A percentile compares a stretch with the other conserved stretches of the same genome.
Conservation (phyloP, 1,140 invertebrate species). For the Heliothis virescens region DNA sequence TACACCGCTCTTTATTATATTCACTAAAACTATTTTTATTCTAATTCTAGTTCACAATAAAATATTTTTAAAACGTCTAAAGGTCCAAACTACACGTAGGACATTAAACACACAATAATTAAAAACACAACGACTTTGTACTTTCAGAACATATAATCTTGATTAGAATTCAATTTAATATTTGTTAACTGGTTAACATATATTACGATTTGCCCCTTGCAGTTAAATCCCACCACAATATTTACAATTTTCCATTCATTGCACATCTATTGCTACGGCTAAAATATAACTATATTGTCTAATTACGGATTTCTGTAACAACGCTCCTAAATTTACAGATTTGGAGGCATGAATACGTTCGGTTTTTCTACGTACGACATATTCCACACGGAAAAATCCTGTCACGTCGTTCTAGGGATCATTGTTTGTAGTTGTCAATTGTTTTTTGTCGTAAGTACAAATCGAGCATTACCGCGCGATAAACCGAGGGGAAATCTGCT, state of each 20-base stretch:
- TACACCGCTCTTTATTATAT: neutral
- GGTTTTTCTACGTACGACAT: too few species aligned
- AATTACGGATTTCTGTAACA: too few species aligned
- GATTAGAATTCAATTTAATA: neutral
- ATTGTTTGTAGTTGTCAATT: too few species aligned
- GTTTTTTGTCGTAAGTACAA: too few species aligned
- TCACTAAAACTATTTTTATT: slow-evolving; percentile 36
- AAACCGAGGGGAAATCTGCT: too few species aligned
- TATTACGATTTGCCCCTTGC: neutral
- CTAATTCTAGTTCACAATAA: slow-evolving; percentile 2
- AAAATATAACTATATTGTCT: neutral
- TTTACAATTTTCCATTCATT: neutral
- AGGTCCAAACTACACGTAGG: neutral
- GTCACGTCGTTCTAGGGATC: too few species aligned
- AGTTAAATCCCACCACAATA: neutral
- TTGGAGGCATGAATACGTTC: too few species aligned
- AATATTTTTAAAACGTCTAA: slow-evolving; percentile 4
- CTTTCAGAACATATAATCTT: slow-evolving; percentile 8
- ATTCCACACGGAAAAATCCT: too few species aligned
- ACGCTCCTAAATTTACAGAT: too few species aligned
- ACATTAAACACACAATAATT: neutral
- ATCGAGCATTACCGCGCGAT: too few species aligned
- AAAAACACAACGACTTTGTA: neutral
- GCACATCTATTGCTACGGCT: neutral
- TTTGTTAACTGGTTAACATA: neutral